Evolutionary conservation across 2,888 invertebrate genomes (phyloP).

Genomic region (Plutella xylostella): DNA sequence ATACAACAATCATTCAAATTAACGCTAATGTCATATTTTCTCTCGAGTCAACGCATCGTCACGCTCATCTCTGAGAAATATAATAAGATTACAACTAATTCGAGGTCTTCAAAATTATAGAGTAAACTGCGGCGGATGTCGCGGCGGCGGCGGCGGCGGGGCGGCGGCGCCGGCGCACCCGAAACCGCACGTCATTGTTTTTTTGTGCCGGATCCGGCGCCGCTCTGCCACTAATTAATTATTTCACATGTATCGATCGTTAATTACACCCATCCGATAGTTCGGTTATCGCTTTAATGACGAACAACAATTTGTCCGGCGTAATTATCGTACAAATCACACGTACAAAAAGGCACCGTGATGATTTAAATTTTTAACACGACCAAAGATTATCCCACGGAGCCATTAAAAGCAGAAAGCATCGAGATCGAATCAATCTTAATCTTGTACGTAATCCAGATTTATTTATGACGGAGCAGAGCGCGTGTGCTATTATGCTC

Average conservation of each 20-base stretch:
- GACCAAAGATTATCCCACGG: slow-evolving; percentile 51
- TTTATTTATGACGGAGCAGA: slow-evolving; percentile 65
- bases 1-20: slow-evolving; percentile 52
- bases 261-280: slow-evolving; percentile 56
- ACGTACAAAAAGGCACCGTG: slow-evolving; percentile 50
- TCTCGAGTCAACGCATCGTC: slow-evolving; percentile 43
- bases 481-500: slow-evolving; percentile 69
- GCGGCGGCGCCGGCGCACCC: slow-evolving; percentile 53
- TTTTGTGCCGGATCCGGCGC: slow-evolving; percentile 40
- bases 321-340: slow-evolving; percentile 63
- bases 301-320: slow-evolving; percentile 61
- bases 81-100: slow-evolving; percentile 62
- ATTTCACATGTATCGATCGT: slow-evolving; percentile 69
- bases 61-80: slow-evolving; percentile 53
- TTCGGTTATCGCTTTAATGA: slow-evolving; percentile 62
- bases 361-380: slow-evolving; percentile 63
- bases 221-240: slow-evolving; percentile 63
- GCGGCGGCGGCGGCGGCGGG: slow-evolving; percentile 25
- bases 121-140: slow-evolving; percentile 57
- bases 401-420: slow-evolving; percentile 63
- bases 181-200: slow-evolving; percentile 69
- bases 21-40: slow-evolving; percentile 65
- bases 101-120: slow-evolving; percentile 67
- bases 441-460: slow-evolving; percentile 70
- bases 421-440: slow-evolving; percentile 68